Conservation (phyloP, 2,888 invertebrate genomes). For the Taenaris catops region DNA sequence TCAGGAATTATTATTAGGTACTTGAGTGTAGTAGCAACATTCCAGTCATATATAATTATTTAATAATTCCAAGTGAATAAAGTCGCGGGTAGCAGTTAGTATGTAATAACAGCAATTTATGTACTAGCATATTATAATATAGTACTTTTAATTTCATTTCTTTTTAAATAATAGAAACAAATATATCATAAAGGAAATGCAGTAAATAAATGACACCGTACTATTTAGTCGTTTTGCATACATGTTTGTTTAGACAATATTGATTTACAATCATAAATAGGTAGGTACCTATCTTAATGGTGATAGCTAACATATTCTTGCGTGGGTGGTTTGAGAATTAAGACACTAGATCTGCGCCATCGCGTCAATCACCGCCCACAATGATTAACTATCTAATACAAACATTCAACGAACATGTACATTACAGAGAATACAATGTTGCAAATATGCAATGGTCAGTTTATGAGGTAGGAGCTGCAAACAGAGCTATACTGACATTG, state of each 20-base stretch:
- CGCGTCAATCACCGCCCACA: conserved; percentile 35
- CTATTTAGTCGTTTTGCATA: too few species aligned
- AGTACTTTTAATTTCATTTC: too few species aligned
- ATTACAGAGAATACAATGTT: conserved; percentile 28
- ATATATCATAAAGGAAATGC: too few species aligned
- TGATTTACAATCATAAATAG: background rate
- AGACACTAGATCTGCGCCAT: conserved; percentile 40
- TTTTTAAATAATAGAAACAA: too few species aligned
- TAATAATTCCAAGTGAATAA: too few species aligned
- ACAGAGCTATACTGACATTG: conserved; percentile 73
- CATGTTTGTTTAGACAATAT: background rate
- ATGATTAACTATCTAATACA: conserved; percentile 24
- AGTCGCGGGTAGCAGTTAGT: too few species aligned
- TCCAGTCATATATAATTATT: too few species aligned
- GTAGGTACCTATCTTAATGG: conserved; percentile 9
- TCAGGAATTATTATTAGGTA: too few species aligned
- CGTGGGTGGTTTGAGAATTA: conserved; percentile 20
- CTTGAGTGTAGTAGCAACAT: too few species aligned
- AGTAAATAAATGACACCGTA: too few species aligned
- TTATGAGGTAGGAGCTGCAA: conserved; percentile 33
- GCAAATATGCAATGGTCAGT: conserved; percentile 31
- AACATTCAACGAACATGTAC: conserved; percentile 20
- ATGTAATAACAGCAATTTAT: too few species aligned
- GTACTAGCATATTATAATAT: too few species aligned
- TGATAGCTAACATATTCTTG: conserved; percentile 16